Base-by-base conservation (phyloP, 2,113 vertebrate species). In the Rissa tridactyla region DNA sequence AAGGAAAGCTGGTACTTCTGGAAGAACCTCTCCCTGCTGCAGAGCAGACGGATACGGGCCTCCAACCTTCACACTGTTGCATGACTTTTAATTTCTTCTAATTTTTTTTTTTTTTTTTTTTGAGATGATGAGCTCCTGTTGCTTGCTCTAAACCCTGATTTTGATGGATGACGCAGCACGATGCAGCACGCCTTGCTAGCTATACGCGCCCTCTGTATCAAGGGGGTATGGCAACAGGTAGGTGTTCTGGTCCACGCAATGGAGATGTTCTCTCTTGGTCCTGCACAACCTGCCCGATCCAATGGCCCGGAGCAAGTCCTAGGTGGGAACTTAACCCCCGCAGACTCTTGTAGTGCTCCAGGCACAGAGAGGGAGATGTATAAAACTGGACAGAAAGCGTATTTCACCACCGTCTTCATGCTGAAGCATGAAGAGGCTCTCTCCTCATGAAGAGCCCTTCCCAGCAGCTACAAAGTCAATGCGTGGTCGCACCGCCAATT, bases 1-100 rank as follows among this genome's bases (percentile, higher is more conserved):
- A 4, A 93, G 54, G 65, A 86, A 47, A 73, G 27, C 4, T 55
- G 42, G 66, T 42, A 30, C 32, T 92, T 84, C 61, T 51, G 38
- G 57, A 78, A 69, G 79, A 27, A 80, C 8, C 11, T 8, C 17
- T 36, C 25, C 40, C 49, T 62, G 40, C 38, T 13, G 9, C 79
- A 78, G 34, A 32, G 9, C 14, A 77, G 0, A 1, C 1, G 13
- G 60, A 77, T 52, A 26, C 1, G 3, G 27, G 32, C 26, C 38
- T 82, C 85, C 71, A 70, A 5, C 15, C 38, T 47, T 51, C 52
- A 46, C 1, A 3, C 3, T 54, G n/a, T 21, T 34, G 5, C 27
- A 51, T 10, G 40, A 23, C 0, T 29, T 85, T n/a, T 21, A 0
- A 42, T 54, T 77, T 86, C 30, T 51, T 73, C 7, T 30, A 4